Evolutionary conservation across 1,140 invertebrate genomes (phyloP), one percentile per base, ranked within the genome.

Genomic region (Heliconius congener): DNA sequence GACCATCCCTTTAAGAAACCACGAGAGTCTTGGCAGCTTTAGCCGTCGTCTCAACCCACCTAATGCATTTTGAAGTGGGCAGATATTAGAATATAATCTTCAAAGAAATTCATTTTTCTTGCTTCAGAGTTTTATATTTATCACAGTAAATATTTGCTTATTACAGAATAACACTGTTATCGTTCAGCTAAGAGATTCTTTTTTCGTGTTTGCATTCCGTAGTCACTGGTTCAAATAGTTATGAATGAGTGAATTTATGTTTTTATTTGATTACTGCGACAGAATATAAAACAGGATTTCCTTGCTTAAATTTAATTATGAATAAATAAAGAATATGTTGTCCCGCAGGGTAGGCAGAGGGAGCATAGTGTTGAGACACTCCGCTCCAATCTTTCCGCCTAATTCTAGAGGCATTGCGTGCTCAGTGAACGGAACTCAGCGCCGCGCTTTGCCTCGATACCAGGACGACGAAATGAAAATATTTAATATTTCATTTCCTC

Each of bases 71-170:
- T 66, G 60, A 66, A 66, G 57, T 66, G 57, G 57, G 2, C 57
- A 27, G 57, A 66, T 66, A 66, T 66, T 66, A 66, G 57, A 66
- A 66, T 66, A 66, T 27, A 66, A 66, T 66, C 60, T 66, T 66
- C 23, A 66, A 66, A 66, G 60, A 16, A 66, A 27, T 66, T 30
- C 23, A 27, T 66, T 66, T 66, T 66, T 27, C 23, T 66, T n/a
- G 0, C n/a, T 57, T 57, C 55, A 57, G n/a, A 23, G 5, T 66
- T 30, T 66, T 27, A 66, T 66, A 66, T 66, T 66, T 66, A 30
- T 66, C 16, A 66, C 27, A 16, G 60, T 66, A 66, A 66, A 30
- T 66, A 5, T 66, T 66, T 30, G 23, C 27, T 66, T 66, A 27
- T 30, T 27, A 57, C 19, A 57, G 19, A 9, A 57, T 23, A 16